Conservation (phyloP, 2,888 invertebrate species). For the Helicoverpa assulta region DNA sequence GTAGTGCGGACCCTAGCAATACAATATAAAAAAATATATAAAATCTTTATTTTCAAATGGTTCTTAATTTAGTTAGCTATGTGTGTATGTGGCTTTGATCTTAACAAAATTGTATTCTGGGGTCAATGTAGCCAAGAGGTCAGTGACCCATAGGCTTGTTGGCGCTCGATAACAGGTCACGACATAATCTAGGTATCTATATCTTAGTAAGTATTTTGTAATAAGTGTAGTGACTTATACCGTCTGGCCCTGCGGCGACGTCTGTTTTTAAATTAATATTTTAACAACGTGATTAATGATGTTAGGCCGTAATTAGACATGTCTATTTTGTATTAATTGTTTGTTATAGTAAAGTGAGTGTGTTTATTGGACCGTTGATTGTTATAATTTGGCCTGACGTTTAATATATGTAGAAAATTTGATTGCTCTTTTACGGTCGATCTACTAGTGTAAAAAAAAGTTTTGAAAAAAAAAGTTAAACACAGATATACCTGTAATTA, state of each 20-base stretch:
- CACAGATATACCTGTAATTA: too few species aligned
- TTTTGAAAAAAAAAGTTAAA: too few species aligned
- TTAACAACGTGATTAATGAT: slow-evolving; percentile 46
- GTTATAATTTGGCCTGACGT: slow-evolving; percentile 6
- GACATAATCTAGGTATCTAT: slow-evolving; percentile 47
- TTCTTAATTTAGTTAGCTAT: not conserved
- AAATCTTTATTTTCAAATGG: not conserved
- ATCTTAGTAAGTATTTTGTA: slow-evolving; percentile 44
- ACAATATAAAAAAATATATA: not conserved
- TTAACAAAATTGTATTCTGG: slow-evolving; percentile 15
- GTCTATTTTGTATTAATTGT: slow-evolving; percentile 37
- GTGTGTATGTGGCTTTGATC: not conserved
- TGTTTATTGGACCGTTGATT: slow-evolving; percentile 26
- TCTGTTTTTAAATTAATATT: slow-evolving; percentile 34
- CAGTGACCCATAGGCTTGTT: slow-evolving; percentile 53
- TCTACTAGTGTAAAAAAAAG: too few species aligned
- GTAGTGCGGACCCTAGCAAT: not conserved
- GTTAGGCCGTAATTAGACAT: slow-evolving; percentile 31
- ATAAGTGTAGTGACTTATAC: slow-evolving; percentile 25
- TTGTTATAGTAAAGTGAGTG: slow-evolving; percentile 22
- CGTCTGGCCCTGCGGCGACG: slow-evolving; percentile 39
- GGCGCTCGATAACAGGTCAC: slow-evolving; percentile 53
- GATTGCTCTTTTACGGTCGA: too few species aligned
- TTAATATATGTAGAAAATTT: too few species aligned
- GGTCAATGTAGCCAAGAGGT: slow-evolving; percentile 55